These are phyloP conservation scores for Pithys albifrons DNA, from an alignment of 2,113 vertebrate species.

Conservation along the genomic window DNA sequence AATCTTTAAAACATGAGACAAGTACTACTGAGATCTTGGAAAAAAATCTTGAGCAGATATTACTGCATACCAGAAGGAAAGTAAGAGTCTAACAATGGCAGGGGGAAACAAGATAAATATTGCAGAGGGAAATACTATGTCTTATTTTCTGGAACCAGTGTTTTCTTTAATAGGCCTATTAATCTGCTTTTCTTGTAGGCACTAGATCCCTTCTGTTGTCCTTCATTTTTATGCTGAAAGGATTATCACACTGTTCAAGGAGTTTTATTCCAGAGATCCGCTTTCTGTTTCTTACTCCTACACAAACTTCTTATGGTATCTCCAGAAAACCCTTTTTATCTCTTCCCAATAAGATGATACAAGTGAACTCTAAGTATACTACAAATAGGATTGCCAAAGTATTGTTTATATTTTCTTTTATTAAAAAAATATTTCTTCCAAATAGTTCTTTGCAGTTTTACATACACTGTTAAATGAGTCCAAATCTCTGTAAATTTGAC, in stretches of 20 bases:
- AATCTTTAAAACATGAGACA: conserved; percentile 4
- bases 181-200: background rate
- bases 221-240: background rate
- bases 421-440: background rate
- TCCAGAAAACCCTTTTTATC: background rate
- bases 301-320: background rate
- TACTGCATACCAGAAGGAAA: background rate
- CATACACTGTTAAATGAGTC: background rate
- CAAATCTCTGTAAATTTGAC: background rate
- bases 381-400: background rate
- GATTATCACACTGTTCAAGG: background rate
- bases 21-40: background rate
- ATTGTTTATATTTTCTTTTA: background rate
- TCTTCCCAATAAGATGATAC: background rate
- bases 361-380: background rate
- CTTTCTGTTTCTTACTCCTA: background rate
- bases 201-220: background rate
- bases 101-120: background rate
- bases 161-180: background rate
- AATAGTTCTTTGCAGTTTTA: background rate
- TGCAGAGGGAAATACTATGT: background rate
- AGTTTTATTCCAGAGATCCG: background rate
- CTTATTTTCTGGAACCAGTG: background rate
- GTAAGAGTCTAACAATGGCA: background rate
- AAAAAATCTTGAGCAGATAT: background rate